These are phyloP conservation scores for Trissoscelio sp. DNA, from an alignment of 2,888 invertebrate species.

Conservation along the genomic window DNA sequence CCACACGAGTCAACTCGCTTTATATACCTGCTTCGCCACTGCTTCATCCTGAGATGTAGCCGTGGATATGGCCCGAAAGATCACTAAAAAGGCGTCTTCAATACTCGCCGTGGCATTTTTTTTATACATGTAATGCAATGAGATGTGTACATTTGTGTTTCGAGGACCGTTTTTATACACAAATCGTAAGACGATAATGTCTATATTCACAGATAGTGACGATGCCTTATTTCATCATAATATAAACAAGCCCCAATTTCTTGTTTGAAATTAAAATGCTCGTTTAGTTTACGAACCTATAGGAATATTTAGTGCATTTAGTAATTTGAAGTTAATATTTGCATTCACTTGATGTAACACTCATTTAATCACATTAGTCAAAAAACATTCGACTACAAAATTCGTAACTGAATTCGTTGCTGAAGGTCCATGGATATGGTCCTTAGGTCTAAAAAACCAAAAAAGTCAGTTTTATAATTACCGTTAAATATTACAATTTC, in stretches of 20 bases:
- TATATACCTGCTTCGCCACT: slow-evolving; percentile 46
- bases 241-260: background rate
- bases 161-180: slow-evolving; percentile 52
- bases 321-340: too few species aligned
- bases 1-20: slow-evolving; percentile 57
- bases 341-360: too few species aligned
- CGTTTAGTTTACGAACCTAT: too few species aligned
- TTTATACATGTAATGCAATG: slow-evolving; percentile 62
- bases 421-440: too few species aligned
- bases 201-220: slow-evolving; percentile 3
- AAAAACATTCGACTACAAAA: too few species aligned
- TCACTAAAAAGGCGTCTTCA: slow-evolving; percentile 53
- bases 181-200: slow-evolving; percentile 39
- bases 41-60: slow-evolving; percentile 30
- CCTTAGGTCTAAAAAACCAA: too few species aligned
- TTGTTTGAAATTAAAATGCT: background rate
- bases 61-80: slow-evolving; percentile 32
- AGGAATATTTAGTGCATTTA: too few species aligned
- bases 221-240: background rate
- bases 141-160: slow-evolving; percentile 54
- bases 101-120: slow-evolving; percentile 16
- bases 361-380: too few species aligned
- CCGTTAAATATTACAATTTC: too few species aligned
- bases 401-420: too few species aligned
- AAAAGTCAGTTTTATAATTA: too few species aligned